These are phyloP conservation scores for Calliscelio sp. DNA, from an alignment of 2,888 invertebrate genomes.

Conservation along the genomic window DNA sequence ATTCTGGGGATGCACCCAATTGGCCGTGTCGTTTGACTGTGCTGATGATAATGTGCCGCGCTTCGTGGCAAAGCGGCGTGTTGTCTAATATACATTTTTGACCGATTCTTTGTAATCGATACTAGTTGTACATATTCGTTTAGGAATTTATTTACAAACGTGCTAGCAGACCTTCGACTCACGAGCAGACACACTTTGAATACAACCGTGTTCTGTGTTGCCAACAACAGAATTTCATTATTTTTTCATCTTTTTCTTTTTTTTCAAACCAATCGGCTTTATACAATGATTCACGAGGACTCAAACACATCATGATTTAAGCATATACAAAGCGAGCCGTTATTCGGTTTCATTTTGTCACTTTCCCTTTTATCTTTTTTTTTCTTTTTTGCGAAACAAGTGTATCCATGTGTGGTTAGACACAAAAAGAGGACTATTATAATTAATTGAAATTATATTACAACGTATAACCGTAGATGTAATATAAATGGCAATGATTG, in stretches of 20 bases:
- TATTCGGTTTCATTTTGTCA: background rate
- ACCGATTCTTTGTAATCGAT: constrained; percentile 53
- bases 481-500: constrained; percentile 13
- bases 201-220: constrained; percentile 50
- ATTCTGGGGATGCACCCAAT: constrained; percentile 26
- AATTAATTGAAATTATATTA: constrained; percentile 31
- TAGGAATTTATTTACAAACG: constrained; percentile 85
- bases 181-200: constrained; percentile 63
- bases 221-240: constrained; percentile 14
- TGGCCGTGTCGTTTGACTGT: constrained; percentile 46
- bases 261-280: constrained; percentile 25
- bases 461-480: constrained; percentile 11
- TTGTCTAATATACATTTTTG: constrained; percentile 65
- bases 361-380: too few species aligned
- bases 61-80: constrained; percentile 30
- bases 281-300: constrained; percentile 31
- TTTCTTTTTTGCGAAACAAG: constrained; percentile 4
- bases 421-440: constrained; percentile 80
- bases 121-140: constrained; percentile 84
- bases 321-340: constrained; percentile 61
- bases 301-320: constrained; percentile 50
- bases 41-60: constrained; percentile 58
- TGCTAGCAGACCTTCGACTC: constrained; percentile 80
- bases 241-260: too few species aligned
- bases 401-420: constrained; percentile 34